Evolutionary conservation across 2,888 invertebrate genomes (phyloP).

Genomic region (Drosophila maculinotata): DNA sequence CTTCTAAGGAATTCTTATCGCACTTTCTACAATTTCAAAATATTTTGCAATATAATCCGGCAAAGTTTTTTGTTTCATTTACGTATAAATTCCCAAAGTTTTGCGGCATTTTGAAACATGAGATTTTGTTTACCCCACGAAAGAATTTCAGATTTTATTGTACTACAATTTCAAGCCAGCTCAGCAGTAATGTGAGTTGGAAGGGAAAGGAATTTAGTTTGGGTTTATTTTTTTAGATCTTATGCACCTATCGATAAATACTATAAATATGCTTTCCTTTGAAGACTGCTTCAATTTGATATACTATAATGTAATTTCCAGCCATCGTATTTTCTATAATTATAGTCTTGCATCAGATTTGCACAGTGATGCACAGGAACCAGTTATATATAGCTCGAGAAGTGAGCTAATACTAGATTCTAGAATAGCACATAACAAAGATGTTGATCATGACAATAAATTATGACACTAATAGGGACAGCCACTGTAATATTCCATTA

Average conservation of each 20-base stretch:
- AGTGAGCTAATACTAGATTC: background rate
- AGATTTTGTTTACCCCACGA: slow-evolving; percentile 16
- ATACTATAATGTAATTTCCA: background rate
- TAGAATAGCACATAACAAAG: too few relatives aligned
- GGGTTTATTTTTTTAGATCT: too few relatives aligned
- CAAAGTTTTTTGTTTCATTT: slow-evolving; percentile 1
- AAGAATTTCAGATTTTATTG: slow-evolving; percentile 7
- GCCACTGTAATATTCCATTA: slow-evolving; percentile 46
- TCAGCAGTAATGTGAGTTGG: slow-evolving; percentile 27
- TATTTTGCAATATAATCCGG: slow-evolving; percentile 40
- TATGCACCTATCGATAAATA: too few relatives aligned
- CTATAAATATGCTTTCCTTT: background rate
- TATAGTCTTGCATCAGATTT: slow-evolving; percentile 17
- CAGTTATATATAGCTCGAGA: slow-evolving; percentile 11
- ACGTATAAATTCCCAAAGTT: slow-evolving; percentile 1
- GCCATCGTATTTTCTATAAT: background rate
- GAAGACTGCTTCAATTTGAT: background rate
- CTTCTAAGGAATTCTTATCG: background rate
- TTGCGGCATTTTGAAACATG: background rate
- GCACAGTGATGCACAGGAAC: background rate
- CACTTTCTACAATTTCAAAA: slow-evolving; percentile 32
- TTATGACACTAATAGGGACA: slow-evolving; percentile 15
- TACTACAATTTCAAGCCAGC: slow-evolving; percentile 1
- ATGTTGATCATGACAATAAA: slow-evolving; percentile 8
- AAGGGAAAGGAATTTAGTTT: background rate